These are phyloP conservation scores for Colossoma macropomum DNA, from an alignment of 2,113 vertebrate species.

Conservation along the genomic window DNA sequence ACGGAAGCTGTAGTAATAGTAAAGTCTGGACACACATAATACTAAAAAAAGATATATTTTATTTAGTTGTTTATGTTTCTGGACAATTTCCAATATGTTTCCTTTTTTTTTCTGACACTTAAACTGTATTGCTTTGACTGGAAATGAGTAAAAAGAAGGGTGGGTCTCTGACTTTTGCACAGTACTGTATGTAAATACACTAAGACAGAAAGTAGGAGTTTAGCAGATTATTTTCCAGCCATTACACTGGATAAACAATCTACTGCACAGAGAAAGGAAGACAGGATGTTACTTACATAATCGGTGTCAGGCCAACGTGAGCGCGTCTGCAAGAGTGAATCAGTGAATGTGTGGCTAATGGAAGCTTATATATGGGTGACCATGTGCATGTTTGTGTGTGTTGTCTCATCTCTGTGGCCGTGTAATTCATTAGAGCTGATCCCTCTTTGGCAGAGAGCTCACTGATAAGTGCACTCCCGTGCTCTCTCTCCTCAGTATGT, in stretches of 20 bases:
- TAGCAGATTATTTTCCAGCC: not conserved
- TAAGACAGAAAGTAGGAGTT: not conserved
- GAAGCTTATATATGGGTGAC: not conserved
- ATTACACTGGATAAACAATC: not conserved
- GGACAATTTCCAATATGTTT: too few species aligned
- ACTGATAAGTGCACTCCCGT: constrained; percentile 19
- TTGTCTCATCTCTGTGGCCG: not conserved
- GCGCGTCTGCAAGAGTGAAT: not conserved
- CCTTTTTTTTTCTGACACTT: too few species aligned
- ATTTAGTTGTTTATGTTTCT: too few species aligned
- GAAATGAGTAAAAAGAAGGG: too few species aligned
- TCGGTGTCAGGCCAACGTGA: not conserved
- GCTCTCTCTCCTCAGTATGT: not conserved
- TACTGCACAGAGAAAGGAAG: not conserved
- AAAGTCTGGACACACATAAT: too few species aligned
- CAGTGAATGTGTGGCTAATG: not conserved
- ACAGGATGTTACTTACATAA: not conserved
- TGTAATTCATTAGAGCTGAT: constrained; percentile 24
- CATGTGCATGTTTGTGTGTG: not conserved
- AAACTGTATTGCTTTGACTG: too few species aligned
- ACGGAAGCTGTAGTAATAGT: too few species aligned
- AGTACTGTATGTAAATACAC: too few species aligned
- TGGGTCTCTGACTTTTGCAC: too few species aligned
- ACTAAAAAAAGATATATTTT: too few species aligned
- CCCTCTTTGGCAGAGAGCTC: constrained; percentile 20